A percentile compares a stretch with the other conserved stretches of the same genome.
phyloP scores from a whole-genome alignment of 2,797 vertebrate species.

The Schizopygopsis pylzovi region DNA sequence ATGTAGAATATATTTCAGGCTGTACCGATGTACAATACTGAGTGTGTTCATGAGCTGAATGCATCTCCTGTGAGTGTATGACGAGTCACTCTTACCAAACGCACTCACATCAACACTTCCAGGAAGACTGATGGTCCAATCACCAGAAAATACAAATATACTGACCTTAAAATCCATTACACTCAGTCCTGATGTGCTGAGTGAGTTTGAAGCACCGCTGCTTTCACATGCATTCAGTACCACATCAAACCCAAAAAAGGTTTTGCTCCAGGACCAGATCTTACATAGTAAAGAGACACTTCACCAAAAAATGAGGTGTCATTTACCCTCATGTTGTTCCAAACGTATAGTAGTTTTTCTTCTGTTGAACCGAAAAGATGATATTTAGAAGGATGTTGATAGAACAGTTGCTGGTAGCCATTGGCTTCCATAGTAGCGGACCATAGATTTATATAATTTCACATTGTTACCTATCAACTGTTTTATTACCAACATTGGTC shows the following conservation, averaged over 20 bases:
- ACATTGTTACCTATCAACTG: too few species aligned
- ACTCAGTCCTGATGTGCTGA: not conserved
- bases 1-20: not conserved
- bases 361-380: too few species aligned
- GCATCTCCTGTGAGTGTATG: not conserved
- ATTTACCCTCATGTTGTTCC: too few species aligned
- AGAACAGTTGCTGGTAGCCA: too few species aligned
- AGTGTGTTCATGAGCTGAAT: not conserved
- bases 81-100: not conserved
- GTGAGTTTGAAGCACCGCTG: not conserved
- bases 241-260: not conserved
- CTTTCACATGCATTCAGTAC: not conserved
- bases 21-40: not conserved
- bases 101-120: not conserved
- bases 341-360: too few species aligned
- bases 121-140: not conserved
- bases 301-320: not conserved
- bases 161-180: not conserved
- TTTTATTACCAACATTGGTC: too few species aligned
- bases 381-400: too few species aligned
- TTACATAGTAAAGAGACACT: not conserved
- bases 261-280: not conserved
- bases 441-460: too few species aligned
- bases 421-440: too few species aligned
- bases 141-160: too few species aligned